Base-by-base conservation (phyloP, 2,888 invertebrate species). In the Isoperla grammatica region DNA sequence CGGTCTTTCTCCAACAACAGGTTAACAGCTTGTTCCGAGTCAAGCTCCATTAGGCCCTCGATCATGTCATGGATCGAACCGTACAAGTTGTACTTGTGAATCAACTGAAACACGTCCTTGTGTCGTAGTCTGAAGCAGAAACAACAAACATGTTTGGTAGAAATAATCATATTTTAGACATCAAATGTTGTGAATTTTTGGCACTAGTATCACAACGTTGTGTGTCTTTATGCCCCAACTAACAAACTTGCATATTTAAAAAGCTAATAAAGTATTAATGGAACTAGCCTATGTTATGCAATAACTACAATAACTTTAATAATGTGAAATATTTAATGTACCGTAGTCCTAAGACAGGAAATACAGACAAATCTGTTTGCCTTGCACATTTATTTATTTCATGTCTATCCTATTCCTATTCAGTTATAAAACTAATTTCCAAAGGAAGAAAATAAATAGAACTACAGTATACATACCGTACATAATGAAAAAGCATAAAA, bases 91-190 rank as follows among this genome's bases (percentile, higher is more conserved):
- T 94, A 88, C 69, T 88, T 84, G 63, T 85, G 82, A 64, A 97
- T 96, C 62, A 97, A 76, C 63, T 84, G 82, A 73, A 97, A 97
- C 11, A 96, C 95, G 71, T 93, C 93, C 71, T 87, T 87, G 74
- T 96, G 92, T 71, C 88, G 84, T 55, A 96, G 77, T 70, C 86
- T 85, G 65, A 12, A 69, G 69, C 46, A 46, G 49, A 57, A 15
- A 43, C 35, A 12, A 39, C 62, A n/a, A 11, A 17, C 15, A 43
- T 43, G 15, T 20, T 8, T 6, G 4, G 42, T 42, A 6, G 15
- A 42, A 42, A 13, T 42, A 42, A 6, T 9, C 6, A 37, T n/a
- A n/a, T n/a, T n/a, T 37, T 12, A 37, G 11, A 37, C 37, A 37
- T n/a, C 37, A 37, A 37, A 37, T 6, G 6, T 37, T 37, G 37